Evolutionary conservation across 2,888 invertebrate species (phyloP).

Genomic region (Meiosimyza platycephala): DNA sequence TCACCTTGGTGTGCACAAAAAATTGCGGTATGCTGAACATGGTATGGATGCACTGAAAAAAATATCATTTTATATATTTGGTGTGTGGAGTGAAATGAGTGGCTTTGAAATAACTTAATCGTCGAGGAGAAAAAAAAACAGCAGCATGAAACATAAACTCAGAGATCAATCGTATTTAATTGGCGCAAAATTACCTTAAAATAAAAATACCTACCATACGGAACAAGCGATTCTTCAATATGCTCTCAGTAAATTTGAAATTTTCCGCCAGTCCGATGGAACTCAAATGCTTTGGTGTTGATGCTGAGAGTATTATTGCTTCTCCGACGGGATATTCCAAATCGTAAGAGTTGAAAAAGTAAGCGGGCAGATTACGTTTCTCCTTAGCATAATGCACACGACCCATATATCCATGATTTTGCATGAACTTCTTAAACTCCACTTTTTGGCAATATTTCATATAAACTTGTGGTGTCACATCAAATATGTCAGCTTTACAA

Average conservation of each 20-base stretch:
- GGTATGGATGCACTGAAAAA: conserved; percentile 73
- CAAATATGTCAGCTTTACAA: conserved; percentile 62
- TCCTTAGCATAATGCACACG: conserved; percentile 60
- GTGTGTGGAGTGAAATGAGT: background rate
- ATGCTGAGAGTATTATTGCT: conserved; percentile 61
- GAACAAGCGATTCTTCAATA: conserved; percentile 59
- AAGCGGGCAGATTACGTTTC: conserved; percentile 60
- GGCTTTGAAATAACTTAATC: background rate
- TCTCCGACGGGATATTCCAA: conserved; percentile 63
- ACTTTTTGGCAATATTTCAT: conserved; percentile 64
- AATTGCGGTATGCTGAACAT: conserved; percentile 78
- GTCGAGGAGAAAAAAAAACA: background rate
- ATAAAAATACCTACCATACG: conserved; percentile 55
- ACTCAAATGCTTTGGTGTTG: conserved; percentile 61
- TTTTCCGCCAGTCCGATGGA: conserved; percentile 55
- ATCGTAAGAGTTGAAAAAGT: conserved; percentile 62
- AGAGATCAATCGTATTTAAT: background rate
- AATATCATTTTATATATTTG: background rate
- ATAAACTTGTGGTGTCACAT: conserved; percentile 60
- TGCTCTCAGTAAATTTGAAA: conserved; percentile 56
- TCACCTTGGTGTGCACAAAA: conserved; percentile 77
- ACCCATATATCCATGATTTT: conserved; percentile 61
- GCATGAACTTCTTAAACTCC: conserved; percentile 62
- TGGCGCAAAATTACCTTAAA: too few relatives aligned
- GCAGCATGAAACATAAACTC: background rate